phyloP scores from a whole-genome alignment of 2,113 vertebrate genomes.

The Chaetops frenatus region DNA sequence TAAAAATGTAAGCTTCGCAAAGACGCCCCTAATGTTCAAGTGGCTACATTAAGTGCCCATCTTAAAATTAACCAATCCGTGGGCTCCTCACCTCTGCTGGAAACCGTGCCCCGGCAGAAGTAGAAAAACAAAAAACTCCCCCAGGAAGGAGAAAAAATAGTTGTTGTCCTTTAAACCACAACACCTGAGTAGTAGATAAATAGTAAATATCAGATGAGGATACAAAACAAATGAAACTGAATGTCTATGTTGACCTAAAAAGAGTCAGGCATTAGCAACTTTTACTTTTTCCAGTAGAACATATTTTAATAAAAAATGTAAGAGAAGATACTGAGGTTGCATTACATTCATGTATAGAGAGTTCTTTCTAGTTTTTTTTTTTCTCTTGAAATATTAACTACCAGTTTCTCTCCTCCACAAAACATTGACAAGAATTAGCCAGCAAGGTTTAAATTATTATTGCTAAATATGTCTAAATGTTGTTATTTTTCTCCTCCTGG shows the following conservation, averaged over 20 bases:
- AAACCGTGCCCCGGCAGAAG: too few species aligned
- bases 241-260: not conserved
- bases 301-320: not conserved
- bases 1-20: too few species aligned
- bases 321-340: not conserved
- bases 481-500: not conserved
- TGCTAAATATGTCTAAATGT: not conserved
- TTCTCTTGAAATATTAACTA: not conserved
- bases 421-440: not conserved
- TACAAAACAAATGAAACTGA: not conserved
- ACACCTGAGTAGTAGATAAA: not conserved
- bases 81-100: too few species aligned
- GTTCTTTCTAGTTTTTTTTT: not conserved
- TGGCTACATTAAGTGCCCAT: too few species aligned
- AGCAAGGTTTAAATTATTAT: not conserved
- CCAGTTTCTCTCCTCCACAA: not conserved
- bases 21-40: too few species aligned
- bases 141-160: too few species aligned
- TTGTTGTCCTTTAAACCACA: too few species aligned
- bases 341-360: not conserved
- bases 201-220: not conserved
- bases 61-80: too few species aligned
- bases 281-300: not conserved
- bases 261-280: not conserved
- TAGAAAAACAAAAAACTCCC: too few species aligned